Conservation (phyloP, 2,797 vertebrate genomes). For the Falco berigora region DNA sequence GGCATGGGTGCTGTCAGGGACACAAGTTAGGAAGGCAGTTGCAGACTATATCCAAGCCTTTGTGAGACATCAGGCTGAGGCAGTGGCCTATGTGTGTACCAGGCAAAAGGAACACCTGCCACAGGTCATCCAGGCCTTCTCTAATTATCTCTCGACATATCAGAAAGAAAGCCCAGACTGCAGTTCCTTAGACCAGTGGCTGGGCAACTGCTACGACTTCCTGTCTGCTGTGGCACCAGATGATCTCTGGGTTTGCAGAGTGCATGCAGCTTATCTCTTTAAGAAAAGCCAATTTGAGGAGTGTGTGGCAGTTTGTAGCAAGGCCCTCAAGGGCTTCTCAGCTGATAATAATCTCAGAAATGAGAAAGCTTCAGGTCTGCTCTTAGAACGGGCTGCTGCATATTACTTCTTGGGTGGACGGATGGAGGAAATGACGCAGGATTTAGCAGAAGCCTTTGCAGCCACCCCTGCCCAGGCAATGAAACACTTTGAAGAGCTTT, state of each 20-base stretch:
- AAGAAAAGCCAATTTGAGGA: slow-evolving; percentile 72
- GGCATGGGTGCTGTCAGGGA: slow-evolving; percentile 77
- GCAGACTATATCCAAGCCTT: slow-evolving; percentile 83
- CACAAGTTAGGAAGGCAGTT: slow-evolving; percentile 57
- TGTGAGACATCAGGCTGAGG: slow-evolving; percentile 54
- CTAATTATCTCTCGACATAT: not conserved
- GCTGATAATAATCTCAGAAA: not conserved
- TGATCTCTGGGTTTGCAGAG: slow-evolving; percentile 62
- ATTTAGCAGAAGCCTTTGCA: slow-evolving; percentile 82
- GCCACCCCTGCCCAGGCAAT: slow-evolving; percentile 74
- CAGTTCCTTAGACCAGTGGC: not conserved
- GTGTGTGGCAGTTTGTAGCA: slow-evolving; percentile 73
- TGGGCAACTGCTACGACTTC: slow-evolving; percentile 68
- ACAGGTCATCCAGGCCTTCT: slow-evolving; percentile 73
- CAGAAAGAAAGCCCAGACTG: not conserved
- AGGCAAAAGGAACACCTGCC: slow-evolving; percentile 81
- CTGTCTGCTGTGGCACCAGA: slow-evolving; percentile 74
- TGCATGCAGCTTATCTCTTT: slow-evolving; percentile 75
- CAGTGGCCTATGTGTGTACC: slow-evolving; percentile 67
- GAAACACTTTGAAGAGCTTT: slow-evolving; percentile 74
- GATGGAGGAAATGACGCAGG: slow-evolving; percentile 70
- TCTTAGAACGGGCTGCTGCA: slow-evolving; percentile 81
- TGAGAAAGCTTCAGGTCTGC: slow-evolving; percentile 68
- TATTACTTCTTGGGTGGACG: slow-evolving; percentile 76
- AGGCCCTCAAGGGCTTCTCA: slow-evolving; percentile 45